Conservation (phyloP, 2,888 invertebrate species). For the Mythimna lalbum region DNA sequence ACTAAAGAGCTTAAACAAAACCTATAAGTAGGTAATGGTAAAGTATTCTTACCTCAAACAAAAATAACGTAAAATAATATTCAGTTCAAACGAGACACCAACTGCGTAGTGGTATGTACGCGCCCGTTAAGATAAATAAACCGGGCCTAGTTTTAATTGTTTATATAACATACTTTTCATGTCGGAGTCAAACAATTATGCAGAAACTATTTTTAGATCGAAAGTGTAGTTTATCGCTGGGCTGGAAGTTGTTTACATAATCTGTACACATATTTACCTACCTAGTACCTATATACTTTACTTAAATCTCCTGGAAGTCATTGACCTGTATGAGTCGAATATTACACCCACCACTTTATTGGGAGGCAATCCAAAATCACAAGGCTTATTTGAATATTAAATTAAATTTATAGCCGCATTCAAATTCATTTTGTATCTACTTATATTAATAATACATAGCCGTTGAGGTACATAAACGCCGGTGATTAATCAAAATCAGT, state of each 20-base stretch:
- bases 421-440: slow-evolving; percentile 7
- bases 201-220: slow-evolving; percentile 45
- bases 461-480: not conserved
- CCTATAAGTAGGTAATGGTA: not conserved
- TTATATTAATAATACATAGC: slow-evolving; percentile 5
- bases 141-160: not conserved
- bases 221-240: slow-evolving; percentile 51
- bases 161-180: slow-evolving; percentile 22
- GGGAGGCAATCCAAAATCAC: slow-evolving; percentile 69
- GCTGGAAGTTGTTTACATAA: slow-evolving; percentile 65
- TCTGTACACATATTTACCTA: slow-evolving; percentile 26
- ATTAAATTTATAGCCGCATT: slow-evolving; percentile 14
- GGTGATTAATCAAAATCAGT: slow-evolving; percentile 54
- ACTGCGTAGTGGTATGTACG: not conserved
- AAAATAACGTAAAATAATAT: slow-evolving; percentile 1
- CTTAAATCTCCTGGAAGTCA: slow-evolving; percentile 75
- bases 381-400: slow-evolving; percentile 33
- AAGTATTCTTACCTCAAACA: not conserved
- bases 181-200: slow-evolving; percentile 23
- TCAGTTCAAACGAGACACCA: slow-evolving; percentile 1
- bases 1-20: slow-evolving; percentile 1
- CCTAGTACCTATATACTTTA: slow-evolving; percentile 41
- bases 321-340: slow-evolving; percentile 66
- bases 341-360: slow-evolving; percentile 60
- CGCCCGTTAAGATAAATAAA: slow-evolving; percentile 28